Evolutionary conservation across 2,888 invertebrate genomes (phyloP).

Genomic region (Ganaspis brasiliensis): DNA sequence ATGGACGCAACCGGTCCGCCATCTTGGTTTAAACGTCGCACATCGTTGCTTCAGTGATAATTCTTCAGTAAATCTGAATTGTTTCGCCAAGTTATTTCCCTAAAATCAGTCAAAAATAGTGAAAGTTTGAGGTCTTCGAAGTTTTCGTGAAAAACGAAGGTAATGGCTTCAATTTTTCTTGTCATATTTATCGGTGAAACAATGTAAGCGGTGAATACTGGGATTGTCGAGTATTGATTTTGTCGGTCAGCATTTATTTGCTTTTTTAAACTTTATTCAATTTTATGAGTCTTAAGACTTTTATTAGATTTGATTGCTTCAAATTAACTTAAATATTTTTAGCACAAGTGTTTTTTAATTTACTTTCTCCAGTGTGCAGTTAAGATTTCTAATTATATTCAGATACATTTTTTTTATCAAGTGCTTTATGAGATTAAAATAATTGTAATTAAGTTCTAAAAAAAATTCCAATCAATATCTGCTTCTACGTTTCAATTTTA

Average conservation of each 20-base stretch:
- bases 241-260: not conserved
- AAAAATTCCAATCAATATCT: too few species aligned
- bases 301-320: too few species aligned
- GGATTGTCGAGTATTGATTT: constrained; percentile 1
- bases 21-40: constrained; percentile 9
- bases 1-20: constrained; percentile 13
- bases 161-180: not conserved
- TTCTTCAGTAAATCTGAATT: not conserved
- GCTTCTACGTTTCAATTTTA: too few species aligned
- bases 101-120: not conserved
- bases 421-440: too few species aligned
- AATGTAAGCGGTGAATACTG: not conserved
- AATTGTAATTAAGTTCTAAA: too few species aligned
- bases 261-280: not conserved
- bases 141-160: not conserved
- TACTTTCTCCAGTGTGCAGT: too few species aligned
- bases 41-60: not conserved
- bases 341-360: too few species aligned
- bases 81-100: not conserved
- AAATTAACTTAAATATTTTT: too few species aligned
- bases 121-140: not conserved
- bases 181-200: not conserved
- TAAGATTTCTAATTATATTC: too few species aligned
- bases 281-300: too few species aligned
- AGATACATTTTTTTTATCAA: too few species aligned